phyloP scores from a whole-genome alignment of 2,888 invertebrate species.

The Lapara coniferarum region DNA sequence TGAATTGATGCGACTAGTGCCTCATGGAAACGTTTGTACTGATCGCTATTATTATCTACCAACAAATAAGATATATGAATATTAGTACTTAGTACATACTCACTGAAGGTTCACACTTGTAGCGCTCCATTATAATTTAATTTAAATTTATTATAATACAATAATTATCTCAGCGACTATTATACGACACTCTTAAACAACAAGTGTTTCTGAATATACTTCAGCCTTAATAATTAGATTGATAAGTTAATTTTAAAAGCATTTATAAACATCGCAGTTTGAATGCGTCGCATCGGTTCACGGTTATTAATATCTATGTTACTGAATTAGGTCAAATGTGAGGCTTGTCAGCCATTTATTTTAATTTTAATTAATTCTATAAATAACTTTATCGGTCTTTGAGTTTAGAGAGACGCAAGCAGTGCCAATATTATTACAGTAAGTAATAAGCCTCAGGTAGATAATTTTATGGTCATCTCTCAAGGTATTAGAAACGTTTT shows the following conservation, averaged over 20 bases:
- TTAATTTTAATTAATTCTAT: background rate
- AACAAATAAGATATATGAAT: background rate
- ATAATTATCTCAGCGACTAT: slow-evolving; percentile 10
- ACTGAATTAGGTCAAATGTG: slow-evolving; percentile 12
- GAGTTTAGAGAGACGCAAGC: background rate
- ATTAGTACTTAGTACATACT: slow-evolving; percentile 35
- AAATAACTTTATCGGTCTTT: background rate
- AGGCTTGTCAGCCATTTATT: background rate
- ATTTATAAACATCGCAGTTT: background rate
- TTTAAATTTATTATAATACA: slow-evolving; percentile 1
- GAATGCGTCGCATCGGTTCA: too few species aligned
- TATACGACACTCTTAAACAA: background rate
- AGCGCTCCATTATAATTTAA: slow-evolving; percentile 49
- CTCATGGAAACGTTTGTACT: slow-evolving; percentile 14
- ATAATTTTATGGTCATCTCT: too few species aligned
- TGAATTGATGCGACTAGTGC: slow-evolving; percentile 37
- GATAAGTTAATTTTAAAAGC: background rate
- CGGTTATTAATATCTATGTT: background rate
- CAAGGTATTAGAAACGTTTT: too few species aligned
- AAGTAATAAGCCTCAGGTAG: background rate
- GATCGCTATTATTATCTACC: background rate
- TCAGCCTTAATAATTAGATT: slow-evolving; percentile 2
- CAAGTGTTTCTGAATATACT: background rate
- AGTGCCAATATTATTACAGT: background rate
- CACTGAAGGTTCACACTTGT: slow-evolving; percentile 51